Conservation (phyloP, 1,140 invertebrate genomes). For the Luehdorfia chinensis region DNA sequence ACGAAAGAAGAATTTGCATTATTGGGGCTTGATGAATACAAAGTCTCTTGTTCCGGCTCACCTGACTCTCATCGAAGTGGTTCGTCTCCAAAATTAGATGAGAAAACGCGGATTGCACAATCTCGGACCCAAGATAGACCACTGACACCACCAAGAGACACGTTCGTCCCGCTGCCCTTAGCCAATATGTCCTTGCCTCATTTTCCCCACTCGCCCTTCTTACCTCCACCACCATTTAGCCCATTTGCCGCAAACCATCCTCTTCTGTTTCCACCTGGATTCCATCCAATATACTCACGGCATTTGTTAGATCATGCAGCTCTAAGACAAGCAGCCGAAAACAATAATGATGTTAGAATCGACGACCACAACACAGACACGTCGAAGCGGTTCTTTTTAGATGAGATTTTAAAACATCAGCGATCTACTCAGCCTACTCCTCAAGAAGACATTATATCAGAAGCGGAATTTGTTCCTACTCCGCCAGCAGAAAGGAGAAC, state of each 20-base stretch:
- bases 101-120: conserved; percentile 56
- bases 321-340: conserved; percentile 68
- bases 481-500: conserved; percentile 65
- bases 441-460: conserved; percentile 64
- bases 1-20: conserved; percentile 81
- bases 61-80: conserved; percentile 88
- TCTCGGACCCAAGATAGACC: conserved; percentile 62
- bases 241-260: conserved; percentile 68
- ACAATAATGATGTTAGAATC: conserved; percentile 80
- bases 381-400: conserved; percentile 84
- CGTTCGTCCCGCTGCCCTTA: conserved; percentile 78
- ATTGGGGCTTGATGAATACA: conserved; percentile 82
- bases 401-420: conserved; percentile 84
- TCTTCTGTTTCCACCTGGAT: conserved; percentile 81
- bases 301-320: conserved; percentile 78
- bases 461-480: conserved; percentile 65
- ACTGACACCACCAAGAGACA: conserved; percentile 75
- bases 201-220: conserved; percentile 81
- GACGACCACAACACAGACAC: conserved; percentile 77
- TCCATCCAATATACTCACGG: conserved; percentile 81
- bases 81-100: conserved; percentile 73
- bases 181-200: conserved; percentile 80
- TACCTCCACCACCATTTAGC: conserved; percentile 78
- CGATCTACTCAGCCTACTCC: conserved; percentile 57
- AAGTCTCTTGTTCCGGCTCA: conserved; percentile 84